A percentile compares a stretch with the other conserved stretches of the same genome.
phyloP scores from a whole-genome alignment of 2,888 invertebrate genomes.

The Trissoscelio sp. region DNA sequence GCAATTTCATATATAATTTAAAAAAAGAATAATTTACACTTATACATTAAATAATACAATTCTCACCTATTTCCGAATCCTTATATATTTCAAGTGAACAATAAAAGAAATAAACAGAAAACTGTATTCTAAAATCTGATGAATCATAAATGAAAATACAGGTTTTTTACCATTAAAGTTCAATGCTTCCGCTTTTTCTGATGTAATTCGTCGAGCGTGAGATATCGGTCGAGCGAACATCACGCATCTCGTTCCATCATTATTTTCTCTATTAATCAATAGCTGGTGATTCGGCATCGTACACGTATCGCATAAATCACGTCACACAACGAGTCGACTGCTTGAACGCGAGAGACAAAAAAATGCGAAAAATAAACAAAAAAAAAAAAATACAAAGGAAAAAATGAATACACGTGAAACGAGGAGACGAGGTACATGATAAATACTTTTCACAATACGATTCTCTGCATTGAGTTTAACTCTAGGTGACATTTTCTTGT shows the following conservation, averaged over 20 bases:
- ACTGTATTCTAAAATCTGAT: slow-evolving; percentile 40
- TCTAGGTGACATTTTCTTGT: slow-evolving; percentile 31
- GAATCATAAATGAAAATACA: slow-evolving; percentile 65
- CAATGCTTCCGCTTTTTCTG: slow-evolving; percentile 68
- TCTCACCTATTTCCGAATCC: background rate
- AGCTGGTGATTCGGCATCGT: slow-evolving; percentile 66
- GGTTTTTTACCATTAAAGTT: slow-evolving; percentile 64
- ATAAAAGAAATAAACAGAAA: slow-evolving; percentile 22
- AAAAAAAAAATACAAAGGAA: slow-evolving; percentile 40
- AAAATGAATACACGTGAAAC: slow-evolving; percentile 50
- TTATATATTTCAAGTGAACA: background rate
- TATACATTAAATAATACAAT: background rate
- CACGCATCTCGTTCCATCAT: slow-evolving; percentile 69
- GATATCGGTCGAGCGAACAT: slow-evolving; percentile 69
- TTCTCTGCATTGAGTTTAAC: slow-evolving; percentile 19
- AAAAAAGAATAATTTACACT: background rate
- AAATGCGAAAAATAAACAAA: slow-evolving; percentile 49
- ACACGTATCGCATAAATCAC: slow-evolving; percentile 70
- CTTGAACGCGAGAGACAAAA: slow-evolving; percentile 57
- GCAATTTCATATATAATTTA: too few relatives aligned
- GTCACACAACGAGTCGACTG: slow-evolving; percentile 65
- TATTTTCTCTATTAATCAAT: slow-evolving; percentile 70
- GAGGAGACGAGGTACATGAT: slow-evolving; percentile 26
- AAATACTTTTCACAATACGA: slow-evolving; percentile 42
- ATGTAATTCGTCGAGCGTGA: slow-evolving; percentile 69